Evolutionary conservation across 2,888 invertebrate genomes (phyloP), one percentile per base, ranked within the genome.

Genomic region (Watsonalla binaria): DNA sequence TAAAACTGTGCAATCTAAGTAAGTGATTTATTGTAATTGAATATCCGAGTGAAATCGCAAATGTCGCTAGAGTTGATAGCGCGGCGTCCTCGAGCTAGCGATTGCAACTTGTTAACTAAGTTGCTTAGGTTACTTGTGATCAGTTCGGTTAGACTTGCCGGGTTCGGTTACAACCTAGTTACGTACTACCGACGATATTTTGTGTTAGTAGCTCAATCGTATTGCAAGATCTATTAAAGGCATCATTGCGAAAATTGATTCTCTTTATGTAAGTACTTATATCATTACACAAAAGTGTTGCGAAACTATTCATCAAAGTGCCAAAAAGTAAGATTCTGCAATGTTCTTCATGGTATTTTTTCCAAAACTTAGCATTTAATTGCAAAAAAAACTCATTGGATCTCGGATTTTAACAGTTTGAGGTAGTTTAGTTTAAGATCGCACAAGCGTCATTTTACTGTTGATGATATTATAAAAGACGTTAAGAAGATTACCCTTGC

Each of bases 61-160:
- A 52, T 47, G 47, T 53, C 34, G 42, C 42, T 37, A 54, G 48
- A 62, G 54, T 60, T 60, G 61, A 67, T 70, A 60, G 66, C 67
- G 60, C 65, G 60, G 60, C 60, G 59, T 62, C 63, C 62, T 64
- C 61, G 52, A 57, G 54, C 51, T 50, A 47, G 53, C 62, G 64
- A 71, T 73, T 70, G 63, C 63, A 57, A 70, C 63, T 72, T 65
- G 66, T 66, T 71, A 74, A 72, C 72, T 65, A 66, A 62, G 64
- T 59, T 60, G 58, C 64, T 67, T 66, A 60, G 60, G 63, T 72
- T 68, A 63, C 65, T 65, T 58, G 59, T 65, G 64, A 60, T 64
- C 62, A 57, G 60, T 68, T 71, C 62, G 57, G 54, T 62, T 54
- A 70, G 57, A 64, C 61, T 65, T 60, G 63, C 61, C 59, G 56